Evolutionary conservation across 2,797 vertebrate genomes (phyloP).

Genomic region (Hydrolagus colliei): DNA sequence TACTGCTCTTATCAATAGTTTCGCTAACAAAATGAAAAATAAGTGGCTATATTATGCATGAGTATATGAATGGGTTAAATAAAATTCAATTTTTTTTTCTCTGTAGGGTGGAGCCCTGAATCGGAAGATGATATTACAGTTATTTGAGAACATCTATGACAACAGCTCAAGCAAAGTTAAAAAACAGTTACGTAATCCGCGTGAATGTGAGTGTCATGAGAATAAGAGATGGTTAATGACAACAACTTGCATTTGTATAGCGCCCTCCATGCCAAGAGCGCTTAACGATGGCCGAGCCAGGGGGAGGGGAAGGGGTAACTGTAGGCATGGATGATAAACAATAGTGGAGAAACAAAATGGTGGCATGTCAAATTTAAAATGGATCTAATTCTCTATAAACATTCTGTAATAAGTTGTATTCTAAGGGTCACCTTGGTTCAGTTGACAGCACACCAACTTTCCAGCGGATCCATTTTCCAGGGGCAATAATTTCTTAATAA

Average conservation of each 20-base stretch:
- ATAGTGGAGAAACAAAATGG: neutral
- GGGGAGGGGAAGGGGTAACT: neutral
- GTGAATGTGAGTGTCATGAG: slow-evolving; percentile 52
- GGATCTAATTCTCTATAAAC: no score
- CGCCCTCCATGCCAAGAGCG: no score
- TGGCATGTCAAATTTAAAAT: no score
- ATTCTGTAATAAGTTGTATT: no score
- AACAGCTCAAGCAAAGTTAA: slow-evolving; percentile 25
- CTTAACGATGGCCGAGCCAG: no score
- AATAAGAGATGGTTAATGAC: neutral
- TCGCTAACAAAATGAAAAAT: neutral
- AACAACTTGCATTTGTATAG: no score
- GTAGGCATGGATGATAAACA: no score
- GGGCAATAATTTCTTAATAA: no score
- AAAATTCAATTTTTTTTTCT: slow-evolving; percentile 35
- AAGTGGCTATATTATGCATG: neutral
- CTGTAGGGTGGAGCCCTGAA: slow-evolving; percentile 53
- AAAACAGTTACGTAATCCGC: slow-evolving; percentile 49
- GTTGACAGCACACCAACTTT: no score
- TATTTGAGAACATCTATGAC: slow-evolving; percentile 55
- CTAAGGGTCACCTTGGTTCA: no score
- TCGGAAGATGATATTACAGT: slow-evolving; percentile 47
- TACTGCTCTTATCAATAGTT: neutral
- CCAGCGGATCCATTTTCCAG: no score
- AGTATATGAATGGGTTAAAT: neutral